A percentile compares a stretch with the other conserved stretches of the same genome.
Conservation (phyloP, 2,797 vertebrate genomes). For the Sebastes diploproa region DNA sequence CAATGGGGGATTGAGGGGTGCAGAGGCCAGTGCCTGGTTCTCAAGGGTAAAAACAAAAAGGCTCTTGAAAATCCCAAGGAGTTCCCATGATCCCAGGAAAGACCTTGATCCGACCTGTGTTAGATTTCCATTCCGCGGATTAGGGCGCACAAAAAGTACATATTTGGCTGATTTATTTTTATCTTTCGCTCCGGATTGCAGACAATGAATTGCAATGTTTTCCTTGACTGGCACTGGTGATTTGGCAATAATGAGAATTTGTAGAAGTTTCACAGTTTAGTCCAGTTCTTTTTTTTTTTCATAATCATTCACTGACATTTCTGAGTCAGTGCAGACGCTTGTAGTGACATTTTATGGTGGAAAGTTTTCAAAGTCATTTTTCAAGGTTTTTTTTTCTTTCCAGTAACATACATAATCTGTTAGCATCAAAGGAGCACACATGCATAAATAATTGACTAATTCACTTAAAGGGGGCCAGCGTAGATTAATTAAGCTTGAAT, state of each 20-base stretch:
- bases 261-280: slow-evolving; percentile 16
- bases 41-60: slow-evolving; percentile 92
- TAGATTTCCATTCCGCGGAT: slow-evolving; percentile 89
- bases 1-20: slow-evolving; percentile 86
- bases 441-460: slow-evolving; percentile 89
- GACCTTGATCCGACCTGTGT: slow-evolving; percentile 88
- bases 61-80: slow-evolving; percentile 89
- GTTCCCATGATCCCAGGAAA: slow-evolving; percentile 93
- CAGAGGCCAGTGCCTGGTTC: slow-evolving; percentile 82
- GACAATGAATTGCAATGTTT: slow-evolving; percentile 78
- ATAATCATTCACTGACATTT: slow-evolving; percentile 58
- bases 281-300: neutral
- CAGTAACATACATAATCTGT: slow-evolving; percentile 84
- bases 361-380: slow-evolving; percentile 84
- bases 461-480: slow-evolving; percentile 85
- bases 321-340: slow-evolving; percentile 49
- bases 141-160: slow-evolving; percentile 87
- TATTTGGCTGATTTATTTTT: slow-evolving; percentile 86
- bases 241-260: slow-evolving; percentile 45
- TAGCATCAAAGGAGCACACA: slow-evolving; percentile 88
- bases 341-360: slow-evolving; percentile 86
- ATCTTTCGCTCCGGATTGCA: slow-evolving; percentile 74
- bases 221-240: slow-evolving; percentile 44
- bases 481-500: slow-evolving; percentile 88
- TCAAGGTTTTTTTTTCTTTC: slow-evolving; percentile 68